Evolutionary conservation across 2,888 invertebrate genomes (phyloP), one percentile per base, ranked within the genome.

Genomic region (Uloborus plumipes): DNA sequence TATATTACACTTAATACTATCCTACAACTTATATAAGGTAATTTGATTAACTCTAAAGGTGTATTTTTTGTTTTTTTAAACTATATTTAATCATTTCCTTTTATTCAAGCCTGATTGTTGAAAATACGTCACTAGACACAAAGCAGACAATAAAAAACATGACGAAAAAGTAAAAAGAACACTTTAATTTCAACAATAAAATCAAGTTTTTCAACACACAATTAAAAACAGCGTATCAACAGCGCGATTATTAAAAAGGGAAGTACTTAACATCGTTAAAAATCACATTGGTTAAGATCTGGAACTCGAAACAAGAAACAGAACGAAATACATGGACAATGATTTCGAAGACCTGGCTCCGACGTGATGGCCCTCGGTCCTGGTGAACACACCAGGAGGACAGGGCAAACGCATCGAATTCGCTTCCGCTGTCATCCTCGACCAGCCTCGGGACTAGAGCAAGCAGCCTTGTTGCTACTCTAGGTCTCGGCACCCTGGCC

Each of bases 121-220:
- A n/a, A n/a, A n/a, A n/a, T n/a, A n/a, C 26, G 4, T 3, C 4
- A 26, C 2, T 3, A 26, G 26, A 26, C 2, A 26, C 26, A 4
- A 26, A 26, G 2, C 4, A 3, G 2, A 4, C 2, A 26, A 26
- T 4, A 26, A 26, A 26, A 26, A 26, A 69, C 6, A 20, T 1
- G 4, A 18, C 39, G 11, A 39, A 70, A 16, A 53, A 14, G 26
- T 61, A 61, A n/a, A 31, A 26, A 65, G 20, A 74, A 47, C 31
- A 18, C 18, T 74, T 75, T 67, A 58, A 67, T 75, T 67, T 67
- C 75, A 65, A 74, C 55, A 74, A 74, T 74, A 74, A 74, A 74
- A 74, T 74, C 74, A 47, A 20, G 58, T 53, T 62, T 72, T 64
- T 51, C 20, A 65, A 59, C 59, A 73, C 53, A 61, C 62, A 51